Base-by-base conservation (phyloP, 2,113 vertebrate species). In the Campylomormyrus tamandua region DNA sequence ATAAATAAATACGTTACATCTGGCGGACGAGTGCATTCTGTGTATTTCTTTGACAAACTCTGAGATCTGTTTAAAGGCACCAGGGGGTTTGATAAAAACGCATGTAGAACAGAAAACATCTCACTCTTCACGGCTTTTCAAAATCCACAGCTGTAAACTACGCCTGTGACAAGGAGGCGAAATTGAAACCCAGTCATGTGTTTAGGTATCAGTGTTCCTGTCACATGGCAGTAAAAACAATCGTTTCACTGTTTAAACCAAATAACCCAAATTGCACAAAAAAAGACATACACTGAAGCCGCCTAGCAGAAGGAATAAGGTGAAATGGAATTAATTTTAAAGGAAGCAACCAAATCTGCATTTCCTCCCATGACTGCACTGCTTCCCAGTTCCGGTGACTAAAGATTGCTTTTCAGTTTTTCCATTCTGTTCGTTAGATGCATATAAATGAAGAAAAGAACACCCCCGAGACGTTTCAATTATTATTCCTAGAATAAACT, bases 171-270 rank as follows among this genome's bases (percentile, higher is more conserved):
- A 91, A 93, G 87, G 83, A 92, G 93, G 93, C 94, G 94, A 94
- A 95, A 96, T 94, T 95, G 94, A 95, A 96, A 95, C 89, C 92
- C 92, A 95, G 93, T 94, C 93, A 90, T 94, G 93, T 95, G 94
- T 94, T 95, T 93, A 95, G 95, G 95, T 94, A 94, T 95, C 93
- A 92, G 92, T 91, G 93, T 94, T 93, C 94, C 94, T 94, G 93
- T 95, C 94, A 93, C 74, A 91, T 15, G 50, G 91, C 93, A 95
- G 95, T 95, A 93, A 95, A 96, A 96, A 95, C 94, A 94, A 94
- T 95, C 88, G 15, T 92, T 93, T 94, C 93, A 94, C 91, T 93
- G 94, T 94, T 93, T 92, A 93, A 93, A 94, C 90, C 94, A 90
- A 94, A 94, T 92, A 88, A 91, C 74, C 83, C 86, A 91, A 94